Conservation (phyloP, 2,888 invertebrate species). For the Zhuqinia jingwanae region DNA sequence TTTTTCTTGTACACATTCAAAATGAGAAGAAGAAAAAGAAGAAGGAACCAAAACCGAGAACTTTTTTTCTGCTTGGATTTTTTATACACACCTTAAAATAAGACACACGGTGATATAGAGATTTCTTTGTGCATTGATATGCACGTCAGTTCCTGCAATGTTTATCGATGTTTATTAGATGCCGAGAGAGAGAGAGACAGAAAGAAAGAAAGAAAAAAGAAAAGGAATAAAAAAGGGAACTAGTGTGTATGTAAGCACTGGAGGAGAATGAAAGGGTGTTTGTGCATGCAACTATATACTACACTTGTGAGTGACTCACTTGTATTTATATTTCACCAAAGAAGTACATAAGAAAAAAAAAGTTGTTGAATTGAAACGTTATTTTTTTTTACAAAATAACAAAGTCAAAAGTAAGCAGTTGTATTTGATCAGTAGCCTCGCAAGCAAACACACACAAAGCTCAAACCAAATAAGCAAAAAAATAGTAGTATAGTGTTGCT, state of each 20-base stretch:
- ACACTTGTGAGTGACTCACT: too few species aligned
- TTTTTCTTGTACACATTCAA: not conserved
- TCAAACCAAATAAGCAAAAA: slow-evolving; percentile 30
- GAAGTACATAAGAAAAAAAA: too few species aligned
- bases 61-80: slow-evolving; percentile 33
- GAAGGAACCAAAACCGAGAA: slow-evolving; percentile 31
- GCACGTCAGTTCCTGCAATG: slow-evolving; percentile 58
- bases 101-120: too few species aligned
- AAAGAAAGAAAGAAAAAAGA: not conserved
- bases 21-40: slow-evolving; percentile 14
- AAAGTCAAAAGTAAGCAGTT: slow-evolving; percentile 65
- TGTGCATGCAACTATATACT: slow-evolving; percentile 50
- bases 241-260: slow-evolving; percentile 28
- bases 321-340: slow-evolving; percentile 45
- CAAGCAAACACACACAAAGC: slow-evolving; percentile 9
- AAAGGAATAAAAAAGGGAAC: not conserved
- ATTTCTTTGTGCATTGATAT: slow-evolving; percentile 50
- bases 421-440: slow-evolving; percentile 54
- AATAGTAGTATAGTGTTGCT: too few species aligned
- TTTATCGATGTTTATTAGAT: slow-evolving; percentile 69
- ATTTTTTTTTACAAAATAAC: slow-evolving; percentile 38
- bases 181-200: slow-evolving; percentile 33
- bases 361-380: slow-evolving; percentile 23
- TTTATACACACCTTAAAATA: too few species aligned
- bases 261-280: slow-evolving; percentile 69